These are phyloP conservation scores for Achatina immaculata DNA, from an alignment of 1,140 invertebrate genomes.

Conservation along the genomic window DNA sequence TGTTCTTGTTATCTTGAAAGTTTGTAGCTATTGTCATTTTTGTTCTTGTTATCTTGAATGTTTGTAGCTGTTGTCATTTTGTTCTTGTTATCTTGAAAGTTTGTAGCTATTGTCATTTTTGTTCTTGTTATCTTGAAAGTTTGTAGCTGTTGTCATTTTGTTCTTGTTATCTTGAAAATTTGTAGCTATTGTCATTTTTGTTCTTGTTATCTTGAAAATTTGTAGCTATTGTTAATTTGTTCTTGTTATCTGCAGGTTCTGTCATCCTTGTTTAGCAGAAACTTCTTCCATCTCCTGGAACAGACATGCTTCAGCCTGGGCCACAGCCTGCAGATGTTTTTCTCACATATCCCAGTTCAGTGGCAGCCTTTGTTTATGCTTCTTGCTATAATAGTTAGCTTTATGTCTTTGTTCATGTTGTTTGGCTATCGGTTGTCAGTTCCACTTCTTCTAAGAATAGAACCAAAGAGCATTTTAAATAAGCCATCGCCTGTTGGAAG, in stretches of 20 bases:
- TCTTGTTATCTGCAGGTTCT: constrained; percentile 52
- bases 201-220: too few species aligned
- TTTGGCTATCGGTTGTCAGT: constrained; percentile 57
- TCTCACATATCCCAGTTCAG: constrained; percentile 59
- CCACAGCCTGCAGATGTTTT: constrained; percentile 51
- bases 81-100: too few species aligned
- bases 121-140: too few species aligned
- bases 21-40: too few species aligned
- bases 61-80: too few species aligned
- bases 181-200: too few species aligned
- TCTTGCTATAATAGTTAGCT: constrained; percentile 39
- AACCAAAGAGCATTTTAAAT: constrained; percentile 53
- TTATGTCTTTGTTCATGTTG: constrained; percentile 49
- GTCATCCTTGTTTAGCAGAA: constrained; percentile 52
- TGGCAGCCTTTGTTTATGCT: constrained; percentile 63
- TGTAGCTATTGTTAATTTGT: too few species aligned
- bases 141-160: too few species aligned
- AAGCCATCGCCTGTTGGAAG: background rate
- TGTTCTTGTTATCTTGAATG: too few species aligned
- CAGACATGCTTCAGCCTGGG: constrained; percentile 50
- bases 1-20: too few species aligned
- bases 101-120: too few species aligned
- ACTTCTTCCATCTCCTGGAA: constrained; percentile 57
- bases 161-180: too few species aligned
- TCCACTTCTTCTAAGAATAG: constrained; percentile 57